A percentile compares a stretch with the other conserved stretches of the same genome.
phyloP scores from a whole-genome alignment of 2,888 invertebrate species.

The Drosophila aldrichi region DNA sequence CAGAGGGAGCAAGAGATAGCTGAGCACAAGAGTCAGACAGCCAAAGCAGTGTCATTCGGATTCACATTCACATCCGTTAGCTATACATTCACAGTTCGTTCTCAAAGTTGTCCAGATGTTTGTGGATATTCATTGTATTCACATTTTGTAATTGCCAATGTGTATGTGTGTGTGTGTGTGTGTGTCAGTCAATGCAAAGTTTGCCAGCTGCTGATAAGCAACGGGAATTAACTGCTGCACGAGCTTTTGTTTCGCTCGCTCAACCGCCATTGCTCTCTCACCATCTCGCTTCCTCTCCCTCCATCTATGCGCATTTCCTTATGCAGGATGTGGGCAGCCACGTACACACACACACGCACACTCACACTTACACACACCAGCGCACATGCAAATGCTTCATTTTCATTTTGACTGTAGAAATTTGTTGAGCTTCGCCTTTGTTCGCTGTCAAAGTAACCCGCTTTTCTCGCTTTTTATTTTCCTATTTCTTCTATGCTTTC shows the following conservation, averaged over 20 bases:
- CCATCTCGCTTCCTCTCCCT: background rate
- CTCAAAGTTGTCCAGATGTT: conserved; percentile 53
- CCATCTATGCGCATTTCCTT: conserved; percentile 8
- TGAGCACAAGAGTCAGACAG: background rate
- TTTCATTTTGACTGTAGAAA: conserved; percentile 40
- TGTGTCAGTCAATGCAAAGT: conserved; percentile 69
- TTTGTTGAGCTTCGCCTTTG: conserved; percentile 45
- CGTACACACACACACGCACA: background rate
- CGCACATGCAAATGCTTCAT: conserved; percentile 27
- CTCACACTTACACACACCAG: conserved; percentile 1
- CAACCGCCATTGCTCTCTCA: background rate
- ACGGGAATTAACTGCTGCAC: conserved; percentile 64
- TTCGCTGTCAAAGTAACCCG: conserved; percentile 41
- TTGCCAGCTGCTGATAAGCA: conserved; percentile 74
- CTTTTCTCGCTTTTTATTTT: conserved; percentile 14
- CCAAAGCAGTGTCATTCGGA: conserved; percentile 16
- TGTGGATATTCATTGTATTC: conserved; percentile 63
- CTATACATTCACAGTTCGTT: conserved; percentile 27
- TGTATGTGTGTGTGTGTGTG: conserved; percentile 3
- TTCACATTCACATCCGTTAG: conserved; percentile 43
- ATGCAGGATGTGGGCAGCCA: conserved; percentile 34
- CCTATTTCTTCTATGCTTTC: conserved; percentile 9
- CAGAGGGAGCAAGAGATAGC: too few relatives aligned
- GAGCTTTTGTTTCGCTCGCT: conserved; percentile 23
- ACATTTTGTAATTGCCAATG: conserved; percentile 45